Conservation (phyloP, 2,888 invertebrate genomes). For the Frankliniella fusca region DNA sequence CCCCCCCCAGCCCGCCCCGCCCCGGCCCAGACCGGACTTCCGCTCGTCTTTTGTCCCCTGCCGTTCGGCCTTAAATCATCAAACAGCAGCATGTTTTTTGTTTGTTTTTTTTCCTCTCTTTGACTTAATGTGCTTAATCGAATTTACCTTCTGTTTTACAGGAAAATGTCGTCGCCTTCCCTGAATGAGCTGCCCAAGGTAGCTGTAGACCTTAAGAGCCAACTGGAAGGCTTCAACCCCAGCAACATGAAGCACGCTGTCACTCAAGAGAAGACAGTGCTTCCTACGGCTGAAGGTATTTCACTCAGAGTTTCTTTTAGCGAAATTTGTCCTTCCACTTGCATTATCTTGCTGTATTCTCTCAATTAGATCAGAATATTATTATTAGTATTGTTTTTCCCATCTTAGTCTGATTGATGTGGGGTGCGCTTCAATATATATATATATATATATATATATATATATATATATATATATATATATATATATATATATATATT, state of each 20-base stretch:
- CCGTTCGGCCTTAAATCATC: neutral
- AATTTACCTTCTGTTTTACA: neutral
- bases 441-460: too few relatives aligned
- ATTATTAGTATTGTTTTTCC: slow-evolving; percentile 30
- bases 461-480: too few relatives aligned
- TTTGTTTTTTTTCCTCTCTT: slow-evolving; percentile 30
- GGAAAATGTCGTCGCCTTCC: slow-evolving; percentile 58
- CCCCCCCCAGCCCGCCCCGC: neutral
- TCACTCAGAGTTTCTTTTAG: neutral
- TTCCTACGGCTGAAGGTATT: slow-evolving; percentile 89
- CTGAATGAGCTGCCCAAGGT: slow-evolving; percentile 90
- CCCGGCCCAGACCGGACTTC: too few relatives aligned
- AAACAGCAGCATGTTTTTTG: neutral
- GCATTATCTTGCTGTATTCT: neutral
- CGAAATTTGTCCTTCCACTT: too few relatives aligned
- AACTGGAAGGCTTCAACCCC: slow-evolving; percentile 86
- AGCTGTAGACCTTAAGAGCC: slow-evolving; percentile 80
- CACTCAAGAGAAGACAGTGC: slow-evolving; percentile 85
- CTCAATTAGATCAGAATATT: slow-evolving; percentile 33
- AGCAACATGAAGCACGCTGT: slow-evolving; percentile 82
- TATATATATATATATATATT: too few relatives aligned
- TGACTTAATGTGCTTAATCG: too few relatives aligned
- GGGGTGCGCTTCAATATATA: neutral
- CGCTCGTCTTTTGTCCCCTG: too few relatives aligned
- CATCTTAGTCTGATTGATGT: neutral